A percentile compares a stretch with the other conserved stretches of the same genome.
These are phyloP conservation scores for Sorex araneus DNA, from an alignment of 2,113 vertebrate species.

Conservation along the genomic window DNA sequence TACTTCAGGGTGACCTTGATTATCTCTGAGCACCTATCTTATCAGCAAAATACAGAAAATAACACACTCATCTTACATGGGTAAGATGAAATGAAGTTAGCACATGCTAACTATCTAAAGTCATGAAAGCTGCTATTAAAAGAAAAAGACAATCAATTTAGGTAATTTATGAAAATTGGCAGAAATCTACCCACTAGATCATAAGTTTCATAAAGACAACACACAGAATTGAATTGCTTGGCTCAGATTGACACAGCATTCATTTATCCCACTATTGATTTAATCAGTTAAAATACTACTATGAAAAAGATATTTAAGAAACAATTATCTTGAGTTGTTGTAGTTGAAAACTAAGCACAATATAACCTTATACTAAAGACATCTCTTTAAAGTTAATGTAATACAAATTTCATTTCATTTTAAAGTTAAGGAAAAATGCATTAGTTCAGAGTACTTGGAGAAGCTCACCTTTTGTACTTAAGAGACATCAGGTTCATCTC, in stretches of 20 bases:
- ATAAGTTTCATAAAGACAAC: not conserved
- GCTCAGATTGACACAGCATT: not conserved
- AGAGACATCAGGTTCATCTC: not conserved
- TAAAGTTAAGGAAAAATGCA: constrained; percentile 11
- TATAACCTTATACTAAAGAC: constrained; percentile 16
- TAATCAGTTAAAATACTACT: constrained; percentile 38
- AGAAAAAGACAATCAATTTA: not conserved
- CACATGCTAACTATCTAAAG: not conserved
- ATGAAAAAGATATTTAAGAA: constrained; percentile 25
- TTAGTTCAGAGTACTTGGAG: too few species aligned
- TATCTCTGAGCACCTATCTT: not conserved
- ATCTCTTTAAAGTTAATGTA: constrained; percentile 43
- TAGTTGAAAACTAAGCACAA: constrained; percentile 37
- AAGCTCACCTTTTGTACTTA: too few species aligned
- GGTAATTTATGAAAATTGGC: constrained; percentile 28
- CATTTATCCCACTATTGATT: not conserved
- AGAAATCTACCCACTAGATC: not conserved
- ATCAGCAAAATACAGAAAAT: constrained; percentile 19
- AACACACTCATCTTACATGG: not conserved
- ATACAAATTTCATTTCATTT: not conserved
- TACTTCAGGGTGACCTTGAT: constrained; percentile 32
- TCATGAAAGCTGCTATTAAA: not conserved
- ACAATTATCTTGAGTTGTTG: not conserved
- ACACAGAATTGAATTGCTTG: constrained; percentile 48
- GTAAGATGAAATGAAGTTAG: constrained; percentile 42